Base-by-base conservation (phyloP, 2,888 invertebrate species). In the Trimorus sp. region DNA sequence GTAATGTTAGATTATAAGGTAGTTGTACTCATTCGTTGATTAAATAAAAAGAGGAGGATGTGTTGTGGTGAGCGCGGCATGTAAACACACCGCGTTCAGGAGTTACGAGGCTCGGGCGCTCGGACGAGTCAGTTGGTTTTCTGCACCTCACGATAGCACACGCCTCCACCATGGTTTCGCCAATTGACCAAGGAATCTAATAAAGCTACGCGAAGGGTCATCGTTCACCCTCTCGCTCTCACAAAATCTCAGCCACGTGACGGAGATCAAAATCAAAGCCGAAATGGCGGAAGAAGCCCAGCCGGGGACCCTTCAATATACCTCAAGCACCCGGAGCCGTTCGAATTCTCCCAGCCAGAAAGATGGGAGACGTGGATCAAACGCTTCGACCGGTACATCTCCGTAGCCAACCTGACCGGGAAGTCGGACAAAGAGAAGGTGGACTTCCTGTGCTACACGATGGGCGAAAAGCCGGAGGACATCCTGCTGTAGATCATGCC, bases 391-490 rank as follows among this genome's bases (percentile, higher is more conserved):
- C 48, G 82, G 51, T 83, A 79, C 12, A 16, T 84, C 8, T 75
- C 79, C 1, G 71, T 84, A 7, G 75, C 82, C 6, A 63, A 70
- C 5, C 66, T 82, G n/a, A 45, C 16, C 14, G 36, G 37, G 49
- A 76, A 58, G 37, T 38, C 84, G 6, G 83, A 79, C n/a, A 82
- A 84, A 56, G 84, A 84, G 53, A 79, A 83, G 68, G 82, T 84
- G 5, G 83, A 87, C 49, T 62, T 86, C 14, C 69, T 87, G 9
- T 80, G 84, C 51, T 87, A 86, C 58, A 66, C 78, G 26, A 84
- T 85, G 79, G 86, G 86, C 38, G 82, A 83, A 15, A 74, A 84
- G 78, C 56, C 85, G 0, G 85, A 86, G 53, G 85, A 85, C 14
- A 82, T 85, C 49, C 37, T 84, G n/a, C 26, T 38, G 0, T 78